Conservation (phyloP, 2,888 invertebrate species). For the Conomelus anceps region DNA sequence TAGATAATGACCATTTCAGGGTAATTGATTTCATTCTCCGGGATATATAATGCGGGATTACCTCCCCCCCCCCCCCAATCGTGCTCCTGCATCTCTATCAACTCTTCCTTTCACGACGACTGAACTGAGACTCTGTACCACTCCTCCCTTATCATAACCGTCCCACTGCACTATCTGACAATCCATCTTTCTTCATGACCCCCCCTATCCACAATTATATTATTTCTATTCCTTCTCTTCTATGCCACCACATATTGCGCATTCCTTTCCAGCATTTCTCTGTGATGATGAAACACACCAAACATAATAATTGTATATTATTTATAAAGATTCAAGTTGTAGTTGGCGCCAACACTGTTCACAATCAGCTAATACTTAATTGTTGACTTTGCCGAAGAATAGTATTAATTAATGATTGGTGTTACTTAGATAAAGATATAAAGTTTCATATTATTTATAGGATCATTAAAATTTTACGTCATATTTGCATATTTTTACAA, state of each 20-base stretch:
- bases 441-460: neutral
- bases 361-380: neutral
- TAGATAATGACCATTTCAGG: slow-evolving; percentile 11
- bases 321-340: neutral
- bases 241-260: neutral
- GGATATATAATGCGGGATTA: slow-evolving; percentile 6
- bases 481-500: neutral
- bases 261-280: neutral
- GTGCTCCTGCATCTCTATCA: neutral
- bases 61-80: neutral
- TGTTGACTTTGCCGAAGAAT: neutral
- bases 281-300: neutral
- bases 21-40: slow-evolving; percentile 12
- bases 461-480: neutral
- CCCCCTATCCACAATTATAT: neutral
- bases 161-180: neutral
- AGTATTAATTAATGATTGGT: neutral
- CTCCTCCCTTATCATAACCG: neutral
- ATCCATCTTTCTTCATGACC: neutral
- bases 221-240: too few relatives aligned
- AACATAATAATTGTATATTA: neutral
- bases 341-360: neutral
- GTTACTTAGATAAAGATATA: neutral
- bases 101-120: neutral
- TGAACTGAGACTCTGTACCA: neutral